A percentile compares a stretch with the other conserved stretches of the same genome.
phyloP scores from a whole-genome alignment of 2,113 vertebrate genomes.

The Eptesicus fuscus region DNA sequence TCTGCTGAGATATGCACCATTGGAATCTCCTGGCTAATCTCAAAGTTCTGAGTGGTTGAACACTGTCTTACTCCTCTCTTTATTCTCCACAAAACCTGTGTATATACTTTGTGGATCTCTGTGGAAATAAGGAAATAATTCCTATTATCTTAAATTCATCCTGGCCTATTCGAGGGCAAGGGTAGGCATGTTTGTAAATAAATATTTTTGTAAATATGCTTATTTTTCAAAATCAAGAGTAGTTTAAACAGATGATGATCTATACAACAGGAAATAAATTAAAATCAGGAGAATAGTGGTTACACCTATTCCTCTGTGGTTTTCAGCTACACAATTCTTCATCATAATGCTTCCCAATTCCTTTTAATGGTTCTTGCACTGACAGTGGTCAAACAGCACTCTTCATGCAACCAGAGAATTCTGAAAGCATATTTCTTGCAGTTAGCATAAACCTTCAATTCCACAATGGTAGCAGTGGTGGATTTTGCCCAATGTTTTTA shows the following conservation, averaged over 20 bases:
- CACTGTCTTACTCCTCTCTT: not conserved
- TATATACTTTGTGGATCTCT: not conserved
- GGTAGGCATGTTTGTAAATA: not conserved
- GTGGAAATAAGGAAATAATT: not conserved
- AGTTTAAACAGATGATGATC: not conserved
- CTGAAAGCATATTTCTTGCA: slow-evolving; percentile 6
- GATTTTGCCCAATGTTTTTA: slow-evolving; percentile 42
- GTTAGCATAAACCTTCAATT: slow-evolving; percentile 26
- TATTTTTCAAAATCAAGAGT: not conserved
- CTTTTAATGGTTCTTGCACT: not conserved
- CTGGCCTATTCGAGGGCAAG: not conserved
- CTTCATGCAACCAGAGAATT: slow-evolving; percentile 35
- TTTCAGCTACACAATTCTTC: not conserved
- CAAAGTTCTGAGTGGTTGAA: not conserved
- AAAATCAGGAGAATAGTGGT: not conserved
- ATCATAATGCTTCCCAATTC: not conserved
- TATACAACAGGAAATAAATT: not conserved
- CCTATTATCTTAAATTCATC: not conserved
- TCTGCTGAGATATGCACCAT: not conserved
- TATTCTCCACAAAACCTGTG: not conserved
- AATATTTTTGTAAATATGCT: not conserved
- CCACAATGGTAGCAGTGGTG: not conserved
- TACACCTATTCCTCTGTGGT: not conserved
- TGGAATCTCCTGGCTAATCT: not conserved
- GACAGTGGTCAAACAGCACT: slow-evolving; percentile 11